Percentiles rank a stretch among this genome's conserved stretches.
Conservation (phyloP, 2,888 invertebrate species). For the Lypha dubia region DNA sequence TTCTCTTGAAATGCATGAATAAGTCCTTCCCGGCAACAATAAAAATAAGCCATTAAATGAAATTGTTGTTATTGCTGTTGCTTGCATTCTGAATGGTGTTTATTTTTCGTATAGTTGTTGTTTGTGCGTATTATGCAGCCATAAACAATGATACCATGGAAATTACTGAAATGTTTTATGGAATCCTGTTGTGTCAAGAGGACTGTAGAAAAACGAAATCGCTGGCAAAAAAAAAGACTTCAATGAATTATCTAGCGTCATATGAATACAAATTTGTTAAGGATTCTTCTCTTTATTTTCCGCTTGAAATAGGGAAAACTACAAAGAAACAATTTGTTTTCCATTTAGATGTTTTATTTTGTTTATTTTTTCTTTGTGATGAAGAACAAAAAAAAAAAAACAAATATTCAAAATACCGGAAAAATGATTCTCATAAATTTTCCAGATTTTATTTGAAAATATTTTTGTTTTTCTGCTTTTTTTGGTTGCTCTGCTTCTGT, state of each 20-base stretch:
- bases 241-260: conserved; percentile 44
- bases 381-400: too few species aligned
- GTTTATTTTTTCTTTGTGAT: too few species aligned
- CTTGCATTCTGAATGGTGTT: background rate
- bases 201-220: background rate
- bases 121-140: conserved; percentile 29
- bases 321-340: conserved; percentile 40
- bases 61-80: conserved; percentile 56
- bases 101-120: conserved; percentile 18
- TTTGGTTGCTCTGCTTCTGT: background rate
- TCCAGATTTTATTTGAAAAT: conserved; percentile 20
- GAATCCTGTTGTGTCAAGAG: conserved; percentile 42
- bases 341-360: conserved; percentile 2
- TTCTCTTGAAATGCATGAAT: conserved; percentile 25
- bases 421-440: conserved; percentile 60
- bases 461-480: conserved; percentile 11
- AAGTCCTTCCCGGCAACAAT: conserved; percentile 34
- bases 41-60: conserved; percentile 49
- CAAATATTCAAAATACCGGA: conserved; percentile 53
- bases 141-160: conserved; percentile 61
- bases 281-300: conserved; percentile 10
- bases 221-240: background rate
- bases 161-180: conserved; percentile 42
- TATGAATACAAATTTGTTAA: conserved; percentile 38
- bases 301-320: conserved; percentile 13